Conservation (phyloP, 2,113 vertebrate genomes). For the Fulica atra region DNA sequence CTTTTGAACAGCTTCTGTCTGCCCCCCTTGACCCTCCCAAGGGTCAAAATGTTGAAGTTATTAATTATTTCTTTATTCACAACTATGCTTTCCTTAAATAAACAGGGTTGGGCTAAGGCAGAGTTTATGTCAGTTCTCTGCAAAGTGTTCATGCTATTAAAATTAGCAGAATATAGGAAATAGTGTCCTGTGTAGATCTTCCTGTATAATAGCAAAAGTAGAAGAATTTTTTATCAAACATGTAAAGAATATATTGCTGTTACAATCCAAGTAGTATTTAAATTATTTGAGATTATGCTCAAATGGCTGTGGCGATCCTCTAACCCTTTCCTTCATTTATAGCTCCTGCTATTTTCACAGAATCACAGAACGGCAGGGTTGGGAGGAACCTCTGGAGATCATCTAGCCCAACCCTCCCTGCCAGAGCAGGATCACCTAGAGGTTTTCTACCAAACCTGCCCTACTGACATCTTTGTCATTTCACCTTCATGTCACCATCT, state of each 20-base stretch:
- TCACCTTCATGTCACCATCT: background rate
- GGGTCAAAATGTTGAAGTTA: background rate
- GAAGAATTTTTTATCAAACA: background rate
- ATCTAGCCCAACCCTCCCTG: too few species aligned
- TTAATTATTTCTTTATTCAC: background rate
- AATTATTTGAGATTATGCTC: background rate
- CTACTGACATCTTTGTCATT: background rate
- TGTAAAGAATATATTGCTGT: background rate
- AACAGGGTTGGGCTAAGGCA: background rate
- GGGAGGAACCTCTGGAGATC: too few species aligned
- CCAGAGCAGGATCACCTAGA: too few species aligned
- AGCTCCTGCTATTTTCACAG: background rate
- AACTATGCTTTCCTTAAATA: background rate
- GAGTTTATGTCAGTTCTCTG: background rate
- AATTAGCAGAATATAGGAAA: background rate
- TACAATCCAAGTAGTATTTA: background rate
- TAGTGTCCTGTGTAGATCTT: background rate
- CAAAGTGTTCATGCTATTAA: background rate
- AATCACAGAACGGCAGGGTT: too few species aligned
- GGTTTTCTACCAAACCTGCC: background rate
- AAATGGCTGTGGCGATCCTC: background rate
- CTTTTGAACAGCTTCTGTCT: background rate
- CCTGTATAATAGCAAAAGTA: background rate
- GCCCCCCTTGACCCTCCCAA: fast-evolving
- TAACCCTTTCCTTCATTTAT: background rate